These are phyloP conservation scores for Tenualosa ilisha DNA, from an alignment of 2,797 vertebrate genomes.

Conservation along the genomic window DNA sequence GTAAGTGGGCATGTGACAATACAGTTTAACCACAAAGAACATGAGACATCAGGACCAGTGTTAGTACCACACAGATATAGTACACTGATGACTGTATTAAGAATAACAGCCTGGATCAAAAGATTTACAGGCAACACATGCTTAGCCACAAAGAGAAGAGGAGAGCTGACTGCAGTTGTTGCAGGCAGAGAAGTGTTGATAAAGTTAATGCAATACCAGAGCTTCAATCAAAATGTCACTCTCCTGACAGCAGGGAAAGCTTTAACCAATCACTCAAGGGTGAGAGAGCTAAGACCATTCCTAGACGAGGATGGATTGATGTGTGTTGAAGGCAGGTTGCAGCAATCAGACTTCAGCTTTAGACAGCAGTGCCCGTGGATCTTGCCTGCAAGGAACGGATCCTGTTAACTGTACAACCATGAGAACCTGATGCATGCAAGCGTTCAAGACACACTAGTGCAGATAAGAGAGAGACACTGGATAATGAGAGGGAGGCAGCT, in stretches of 20 bases:
- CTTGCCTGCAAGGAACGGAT: not conserved
- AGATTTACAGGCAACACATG: conserved; percentile 29
- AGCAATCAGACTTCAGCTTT: not conserved
- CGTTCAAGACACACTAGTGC: too few relatives aligned
- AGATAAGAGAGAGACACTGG: too few relatives aligned
- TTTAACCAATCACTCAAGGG: too few relatives aligned
- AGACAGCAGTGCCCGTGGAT: not conserved
- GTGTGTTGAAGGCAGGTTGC: not conserved
- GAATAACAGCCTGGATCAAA: conserved; percentile 40
- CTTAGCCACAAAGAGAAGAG: not conserved
- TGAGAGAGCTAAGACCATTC: too few relatives aligned
- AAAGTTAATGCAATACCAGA: conserved; percentile 6
- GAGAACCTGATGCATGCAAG: too few relatives aligned
- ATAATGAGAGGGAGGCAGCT: too few relatives aligned
- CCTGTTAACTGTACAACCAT: not conserved
- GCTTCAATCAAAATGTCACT: not conserved
- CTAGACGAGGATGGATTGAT: not conserved
- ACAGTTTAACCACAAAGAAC: not conserved
- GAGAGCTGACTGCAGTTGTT: conserved; percentile 19
- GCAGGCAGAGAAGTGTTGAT: conserved; percentile 5
- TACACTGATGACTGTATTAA: conserved; percentile 31
- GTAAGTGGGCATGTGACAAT: conserved; percentile 8
- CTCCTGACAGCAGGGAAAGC: too few relatives aligned
- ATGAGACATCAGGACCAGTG: too few relatives aligned
- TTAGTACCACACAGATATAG: conserved; percentile 1